Conservation (phyloP, 2,797 vertebrate genomes). For the Gymnothorax javanicus region DNA sequence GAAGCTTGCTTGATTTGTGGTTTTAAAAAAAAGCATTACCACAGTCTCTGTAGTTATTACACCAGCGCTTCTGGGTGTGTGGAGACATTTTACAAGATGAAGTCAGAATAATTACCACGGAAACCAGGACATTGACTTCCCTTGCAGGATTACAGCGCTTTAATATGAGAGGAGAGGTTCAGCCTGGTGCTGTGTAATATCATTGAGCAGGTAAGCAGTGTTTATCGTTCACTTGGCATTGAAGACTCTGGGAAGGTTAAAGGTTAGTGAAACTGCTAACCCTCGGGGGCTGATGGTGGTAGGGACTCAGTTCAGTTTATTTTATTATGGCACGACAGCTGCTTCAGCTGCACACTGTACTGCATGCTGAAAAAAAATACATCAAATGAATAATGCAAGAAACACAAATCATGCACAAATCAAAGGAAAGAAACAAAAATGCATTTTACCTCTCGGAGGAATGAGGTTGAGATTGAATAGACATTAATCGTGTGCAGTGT, state of each 20-base stretch:
- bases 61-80: no score
- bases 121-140: neutral
- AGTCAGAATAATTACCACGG: no score
- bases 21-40: no score
- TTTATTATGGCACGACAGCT: no score
- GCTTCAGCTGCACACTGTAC: no score
- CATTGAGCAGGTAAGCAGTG: neutral
- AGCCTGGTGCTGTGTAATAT: neutral
- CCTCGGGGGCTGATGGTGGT: conserved; percentile 13
- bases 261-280: conserved; percentile 43
- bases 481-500: neutral
- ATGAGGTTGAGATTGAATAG: neutral
- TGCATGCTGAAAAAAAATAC: no score
- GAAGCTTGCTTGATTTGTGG: no score
- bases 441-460: neutral
- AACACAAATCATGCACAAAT: no score
- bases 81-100: no score
- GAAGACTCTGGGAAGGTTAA: conserved; percentile 38
- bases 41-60: no score
- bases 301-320: neutral
- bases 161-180: conserved; percentile 29
- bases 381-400: no score
- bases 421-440: no score
- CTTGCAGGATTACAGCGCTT: conserved; percentile 40
- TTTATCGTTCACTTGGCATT: conserved; percentile 48